These are phyloP conservation scores for Benitochromis conjunctus DNA, from an alignment of 2,113 vertebrate species.

Conservation along the genomic window DNA sequence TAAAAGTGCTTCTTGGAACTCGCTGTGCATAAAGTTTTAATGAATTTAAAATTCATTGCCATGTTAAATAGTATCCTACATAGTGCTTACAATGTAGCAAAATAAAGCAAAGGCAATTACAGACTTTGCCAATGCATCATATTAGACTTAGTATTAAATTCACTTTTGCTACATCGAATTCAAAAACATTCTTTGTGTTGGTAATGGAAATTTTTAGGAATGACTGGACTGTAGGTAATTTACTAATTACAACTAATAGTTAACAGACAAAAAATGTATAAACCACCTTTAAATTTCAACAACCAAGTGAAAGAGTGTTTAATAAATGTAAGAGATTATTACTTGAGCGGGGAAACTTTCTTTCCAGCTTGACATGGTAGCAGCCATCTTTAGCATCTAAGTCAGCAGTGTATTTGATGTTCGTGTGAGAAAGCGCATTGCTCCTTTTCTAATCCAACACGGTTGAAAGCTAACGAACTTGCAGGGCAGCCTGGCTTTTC, in stretches of 20 bases:
- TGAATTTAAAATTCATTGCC: neutral
- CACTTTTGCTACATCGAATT: neutral
- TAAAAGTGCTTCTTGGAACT: neutral
- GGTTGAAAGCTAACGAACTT: conserved; percentile 55
- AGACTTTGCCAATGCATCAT: neutral
- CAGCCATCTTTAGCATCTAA: neutral
- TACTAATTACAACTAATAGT: neutral
- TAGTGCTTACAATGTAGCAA: neutral
- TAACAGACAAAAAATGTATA: neutral
- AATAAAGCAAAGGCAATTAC: neutral
- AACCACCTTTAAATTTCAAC: neutral
- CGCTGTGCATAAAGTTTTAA: neutral
- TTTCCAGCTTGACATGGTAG: neutral
- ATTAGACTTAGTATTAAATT: neutral
- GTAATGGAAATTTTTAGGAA: neutral
- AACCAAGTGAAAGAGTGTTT: neutral
- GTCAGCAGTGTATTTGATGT: neutral
- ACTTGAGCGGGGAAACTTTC: neutral
- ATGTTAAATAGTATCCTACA: neutral
- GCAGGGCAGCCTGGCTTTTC: conserved; percentile 48
- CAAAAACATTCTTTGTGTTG: neutral
- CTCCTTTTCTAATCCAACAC: conserved; percentile 34
- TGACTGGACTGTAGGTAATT: neutral
- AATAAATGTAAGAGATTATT: neutral
- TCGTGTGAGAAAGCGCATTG: conserved; percentile 19